Percentiles rank a stretch among this genome's conserved stretches.
Conservation (phyloP, 2,888 invertebrate genomes). For the Apamea anceps region DNA sequence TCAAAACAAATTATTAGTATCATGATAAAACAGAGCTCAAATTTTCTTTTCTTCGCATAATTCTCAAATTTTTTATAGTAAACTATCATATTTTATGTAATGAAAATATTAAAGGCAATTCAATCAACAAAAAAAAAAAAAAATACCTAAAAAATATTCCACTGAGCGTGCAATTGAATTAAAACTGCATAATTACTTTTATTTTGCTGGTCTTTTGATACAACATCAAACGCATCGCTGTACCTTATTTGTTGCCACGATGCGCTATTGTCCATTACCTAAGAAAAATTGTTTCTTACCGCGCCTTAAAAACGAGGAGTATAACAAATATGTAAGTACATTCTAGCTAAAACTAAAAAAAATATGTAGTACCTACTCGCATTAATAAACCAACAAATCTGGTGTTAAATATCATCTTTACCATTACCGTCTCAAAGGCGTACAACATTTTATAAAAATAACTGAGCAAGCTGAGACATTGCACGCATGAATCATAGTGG, state of each 20-base stretch:
- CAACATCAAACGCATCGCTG: too few relatives aligned
- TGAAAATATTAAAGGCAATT: background rate
- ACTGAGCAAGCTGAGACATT: slow-evolving; percentile 44
- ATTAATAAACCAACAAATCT: slow-evolving; percentile 4
- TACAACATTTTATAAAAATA: slow-evolving; percentile 51
- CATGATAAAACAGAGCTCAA: too few relatives aligned
- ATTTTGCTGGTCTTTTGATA: too few relatives aligned
- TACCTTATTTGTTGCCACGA: too few relatives aligned
- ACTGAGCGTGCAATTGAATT: background rate
- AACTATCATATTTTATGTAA: too few relatives aligned
- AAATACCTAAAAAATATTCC: background rate
- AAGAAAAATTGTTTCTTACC: background rate
- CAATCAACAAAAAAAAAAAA: too few relatives aligned
- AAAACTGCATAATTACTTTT: background rate
- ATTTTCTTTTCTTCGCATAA: too few relatives aligned
- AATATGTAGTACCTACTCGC: background rate
- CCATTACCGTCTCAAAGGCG: slow-evolving; percentile 43
- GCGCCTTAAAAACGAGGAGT: background rate
- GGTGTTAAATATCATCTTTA: slow-evolving; percentile 49
- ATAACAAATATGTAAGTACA: background rate
- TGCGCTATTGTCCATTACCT: background rate
- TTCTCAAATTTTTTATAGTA: too few relatives aligned
- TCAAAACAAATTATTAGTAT: too few relatives aligned
- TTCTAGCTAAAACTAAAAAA: background rate
- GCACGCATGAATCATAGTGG: slow-evolving; percentile 52